Conservation (phyloP, 2,888 invertebrate genomes). For the Apodemia mormo region DNA sequence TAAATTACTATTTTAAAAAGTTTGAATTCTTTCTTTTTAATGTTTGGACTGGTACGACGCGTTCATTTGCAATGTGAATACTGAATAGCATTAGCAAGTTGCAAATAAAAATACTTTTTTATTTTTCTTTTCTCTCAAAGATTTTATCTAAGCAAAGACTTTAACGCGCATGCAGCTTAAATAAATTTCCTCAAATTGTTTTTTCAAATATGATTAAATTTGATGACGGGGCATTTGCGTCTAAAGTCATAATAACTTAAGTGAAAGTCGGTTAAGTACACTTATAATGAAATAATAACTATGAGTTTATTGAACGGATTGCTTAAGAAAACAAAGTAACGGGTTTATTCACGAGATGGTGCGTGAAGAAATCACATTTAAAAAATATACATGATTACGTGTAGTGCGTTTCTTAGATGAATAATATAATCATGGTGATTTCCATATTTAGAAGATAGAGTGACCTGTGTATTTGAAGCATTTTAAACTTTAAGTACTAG, state of each 20-base stretch:
- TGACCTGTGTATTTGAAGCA: too few species aligned
- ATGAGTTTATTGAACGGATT: background rate
- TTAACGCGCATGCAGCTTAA: background rate
- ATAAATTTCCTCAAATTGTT: background rate
- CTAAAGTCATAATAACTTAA: conserved; percentile 10
- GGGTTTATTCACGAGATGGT: background rate
- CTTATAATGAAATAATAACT: conserved; percentile 5
- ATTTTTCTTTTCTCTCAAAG: background rate
- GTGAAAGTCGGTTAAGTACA: conserved; percentile 12
- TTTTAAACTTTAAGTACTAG: too few species aligned
- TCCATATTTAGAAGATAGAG: too few species aligned
- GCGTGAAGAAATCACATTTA: too few species aligned
- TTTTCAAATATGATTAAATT: conserved; percentile 11
- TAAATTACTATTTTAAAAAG: too few species aligned
- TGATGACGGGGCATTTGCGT: background rate
- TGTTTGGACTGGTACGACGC: too few species aligned
- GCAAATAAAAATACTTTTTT: background rate
- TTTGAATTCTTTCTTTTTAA: too few species aligned
- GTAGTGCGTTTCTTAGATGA: too few species aligned
- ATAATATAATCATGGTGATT: too few species aligned
- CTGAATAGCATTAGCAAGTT: too few species aligned
- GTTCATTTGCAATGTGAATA: too few species aligned
- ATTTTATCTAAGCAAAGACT: background rate
- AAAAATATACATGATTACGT: too few species aligned
- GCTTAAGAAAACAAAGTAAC: conserved; percentile 1